These are phyloP conservation scores for Lathamus discolor DNA, from an alignment of 2,113 vertebrate genomes.

Conservation along the genomic window DNA sequence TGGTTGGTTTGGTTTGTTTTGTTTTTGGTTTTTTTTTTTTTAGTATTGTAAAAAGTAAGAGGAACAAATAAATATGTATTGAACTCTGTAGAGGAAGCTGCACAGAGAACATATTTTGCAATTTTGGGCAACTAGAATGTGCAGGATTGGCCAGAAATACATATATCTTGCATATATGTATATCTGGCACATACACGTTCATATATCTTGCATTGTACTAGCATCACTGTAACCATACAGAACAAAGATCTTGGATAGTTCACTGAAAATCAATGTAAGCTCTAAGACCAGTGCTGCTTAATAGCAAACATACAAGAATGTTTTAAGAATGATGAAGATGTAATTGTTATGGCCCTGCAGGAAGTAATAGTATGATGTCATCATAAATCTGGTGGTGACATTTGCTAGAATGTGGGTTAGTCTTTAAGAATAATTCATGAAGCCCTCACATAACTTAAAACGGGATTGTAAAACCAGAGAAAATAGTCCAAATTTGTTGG, in stretches of 20 bases:
- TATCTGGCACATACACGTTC: background rate
- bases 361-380: background rate
- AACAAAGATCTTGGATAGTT: background rate
- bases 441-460: background rate
- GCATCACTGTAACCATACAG: background rate
- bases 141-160: background rate
- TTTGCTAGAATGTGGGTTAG: background rate
- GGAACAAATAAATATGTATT: background rate
- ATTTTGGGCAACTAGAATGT: background rate
- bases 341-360: background rate
- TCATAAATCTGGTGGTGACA: background rate
- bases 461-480: background rate
- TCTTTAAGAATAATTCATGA: background rate
- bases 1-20: no score
- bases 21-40: background rate
- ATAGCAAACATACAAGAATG: background rate
- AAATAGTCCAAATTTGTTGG: background rate
- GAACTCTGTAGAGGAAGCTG: background rate
- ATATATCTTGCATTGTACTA: background rate
- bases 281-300: background rate
- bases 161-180: background rate
- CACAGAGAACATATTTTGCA: rapidly evolving
- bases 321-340: background rate
- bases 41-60: background rate
- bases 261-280: background rate